phyloP scores from a whole-genome alignment of 1,140 invertebrate genomes.

The Habropoda laboriosa region DNA sequence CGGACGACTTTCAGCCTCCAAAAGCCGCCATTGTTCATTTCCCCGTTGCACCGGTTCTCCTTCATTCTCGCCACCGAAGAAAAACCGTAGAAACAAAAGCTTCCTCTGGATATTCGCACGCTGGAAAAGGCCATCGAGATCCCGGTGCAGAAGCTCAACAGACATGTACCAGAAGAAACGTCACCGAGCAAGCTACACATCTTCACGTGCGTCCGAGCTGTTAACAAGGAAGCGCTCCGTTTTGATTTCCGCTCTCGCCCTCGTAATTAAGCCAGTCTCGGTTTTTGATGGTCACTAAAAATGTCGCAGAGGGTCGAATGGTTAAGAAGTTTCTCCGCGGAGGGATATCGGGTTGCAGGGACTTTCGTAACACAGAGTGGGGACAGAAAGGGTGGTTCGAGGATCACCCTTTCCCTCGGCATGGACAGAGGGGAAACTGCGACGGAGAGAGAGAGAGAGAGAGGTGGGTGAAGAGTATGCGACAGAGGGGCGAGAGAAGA shows the following conservation, averaged over 20 bases:
- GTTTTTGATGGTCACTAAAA: constrained; percentile 82
- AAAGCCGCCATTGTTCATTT: constrained; percentile 1
- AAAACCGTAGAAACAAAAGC: constrained; percentile 16
- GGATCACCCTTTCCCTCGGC: background rate
- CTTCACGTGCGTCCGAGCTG: constrained; percentile 21
- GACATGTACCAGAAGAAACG: background rate
- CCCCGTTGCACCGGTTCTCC: background rate
- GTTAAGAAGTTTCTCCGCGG: constrained; percentile 75
- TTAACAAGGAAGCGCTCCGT: constrained; percentile 2
- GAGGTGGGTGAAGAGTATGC: constrained; percentile 6
- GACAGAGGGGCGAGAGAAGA: constrained; percentile 27
- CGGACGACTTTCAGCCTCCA: background rate
- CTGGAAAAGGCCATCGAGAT: constrained; percentile 29
- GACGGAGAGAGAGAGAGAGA: background rate
- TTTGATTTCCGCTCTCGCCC: constrained; percentile 62
- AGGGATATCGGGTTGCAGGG: constrained; percentile 20
- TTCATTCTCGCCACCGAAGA: background rate
- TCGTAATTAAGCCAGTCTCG: constrained; percentile 79
- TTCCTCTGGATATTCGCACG: constrained; percentile 21
- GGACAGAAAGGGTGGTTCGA: constrained; percentile 33
- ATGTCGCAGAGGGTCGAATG: constrained; percentile 79
- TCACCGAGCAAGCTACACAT: constrained; percentile 21
- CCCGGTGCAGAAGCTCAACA: background rate
- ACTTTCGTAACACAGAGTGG: background rate
- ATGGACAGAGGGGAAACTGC: background rate